These are phyloP conservation scores for Chaenodraco wilsoni DNA, from an alignment of 2,797 vertebrate genomes.

Conservation along the genomic window DNA sequence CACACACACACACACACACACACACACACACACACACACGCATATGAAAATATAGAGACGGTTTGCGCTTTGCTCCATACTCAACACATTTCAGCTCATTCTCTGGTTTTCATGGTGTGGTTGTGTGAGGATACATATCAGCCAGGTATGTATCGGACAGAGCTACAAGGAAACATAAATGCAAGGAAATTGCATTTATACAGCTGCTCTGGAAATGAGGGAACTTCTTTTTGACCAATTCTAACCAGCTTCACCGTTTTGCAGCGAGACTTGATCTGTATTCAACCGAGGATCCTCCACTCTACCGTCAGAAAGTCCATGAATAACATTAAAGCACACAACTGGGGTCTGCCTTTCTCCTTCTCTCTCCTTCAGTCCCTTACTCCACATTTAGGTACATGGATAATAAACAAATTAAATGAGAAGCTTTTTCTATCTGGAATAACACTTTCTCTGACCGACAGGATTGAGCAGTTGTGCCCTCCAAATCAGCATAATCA, in stretches of 20 bases:
- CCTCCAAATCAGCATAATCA: conserved; percentile 61
- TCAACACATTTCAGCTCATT: conserved; percentile 74
- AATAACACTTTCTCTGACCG: conserved; percentile 56
- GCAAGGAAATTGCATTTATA: conserved; percentile 73
- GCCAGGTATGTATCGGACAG: conserved; percentile 70
- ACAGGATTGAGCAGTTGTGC: conserved; percentile 40
- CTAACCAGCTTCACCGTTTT: conserved; percentile 58
- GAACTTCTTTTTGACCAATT: conserved; percentile 57
- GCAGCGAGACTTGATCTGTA: conserved; percentile 61
- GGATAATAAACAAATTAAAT: conserved; percentile 61
- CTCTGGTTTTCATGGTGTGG: conserved; percentile 71
- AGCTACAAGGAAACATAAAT: conserved; percentile 66
- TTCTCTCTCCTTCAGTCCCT: conserved; percentile 37
- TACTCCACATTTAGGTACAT: conserved; percentile 51
- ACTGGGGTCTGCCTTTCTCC: conserved; percentile 38
- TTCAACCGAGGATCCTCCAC: conserved; percentile 59
- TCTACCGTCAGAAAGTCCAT: conserved; percentile 72
- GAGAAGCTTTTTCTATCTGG: conserved; percentile 35
- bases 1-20: conserved; percentile 20
- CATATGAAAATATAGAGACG: background rate
- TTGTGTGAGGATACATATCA: conserved; percentile 77
- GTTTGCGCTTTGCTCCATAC: conserved; percentile 66
- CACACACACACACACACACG: conserved; percentile 15
- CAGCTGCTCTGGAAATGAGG: conserved; percentile 50
- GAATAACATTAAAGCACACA: conserved; percentile 79